Percentiles rank a stretch among this genome's conserved stretches.
Evolutionary conservation across 2,113 vertebrate species (phyloP).

Genomic region (Oncorhynchus gorbuscha): DNA sequence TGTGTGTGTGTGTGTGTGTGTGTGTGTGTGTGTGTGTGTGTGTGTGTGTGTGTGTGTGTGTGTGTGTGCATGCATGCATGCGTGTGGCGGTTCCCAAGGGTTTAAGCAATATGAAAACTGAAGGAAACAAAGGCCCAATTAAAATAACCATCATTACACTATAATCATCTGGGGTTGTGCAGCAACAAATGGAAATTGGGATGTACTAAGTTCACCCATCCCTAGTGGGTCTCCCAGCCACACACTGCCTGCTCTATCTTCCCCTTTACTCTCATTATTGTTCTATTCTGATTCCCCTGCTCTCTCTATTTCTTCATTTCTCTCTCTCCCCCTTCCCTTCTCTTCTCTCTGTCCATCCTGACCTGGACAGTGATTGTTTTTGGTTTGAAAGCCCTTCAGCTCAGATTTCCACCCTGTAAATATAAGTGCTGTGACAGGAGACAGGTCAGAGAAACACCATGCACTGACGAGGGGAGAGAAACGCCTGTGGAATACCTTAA

Average conservation of each 20-base stretch:
- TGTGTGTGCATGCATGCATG: fast-evolving
- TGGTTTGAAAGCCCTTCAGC: too few species aligned
- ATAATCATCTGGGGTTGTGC: slow-evolving; percentile 65
- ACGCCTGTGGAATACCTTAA: too few species aligned
- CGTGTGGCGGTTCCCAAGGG: slow-evolving; percentile 15
- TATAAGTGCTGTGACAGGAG: too few species aligned
- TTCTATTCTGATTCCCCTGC: background rate
- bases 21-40: slow-evolving; percentile 18
- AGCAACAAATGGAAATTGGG: slow-evolving; percentile 70
- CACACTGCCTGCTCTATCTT: background rate
- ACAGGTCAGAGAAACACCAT: too few species aligned
- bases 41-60: background rate
- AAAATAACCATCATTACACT: slow-evolving; percentile 63
- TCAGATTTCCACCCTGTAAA: too few species aligned
- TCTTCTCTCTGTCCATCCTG: background rate
- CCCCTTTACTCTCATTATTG: slow-evolving; percentile 25
- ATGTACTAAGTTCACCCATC: slow-evolving; percentile 51
- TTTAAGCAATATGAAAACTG: slow-evolving; percentile 36
- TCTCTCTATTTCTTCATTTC: too few species aligned
- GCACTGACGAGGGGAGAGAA: too few species aligned
- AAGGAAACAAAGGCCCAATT: slow-evolving; percentile 64
- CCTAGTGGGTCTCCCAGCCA: slow-evolving; percentile 47
- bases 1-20: slow-evolving; percentile 27
- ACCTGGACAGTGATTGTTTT: background rate
- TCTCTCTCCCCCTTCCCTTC: background rate